Percentiles rank a stretch among this genome's conserved stretches.
phyloP scores from a whole-genome alignment of 2,797 vertebrate genomes.

The Acanthis flammea region DNA sequence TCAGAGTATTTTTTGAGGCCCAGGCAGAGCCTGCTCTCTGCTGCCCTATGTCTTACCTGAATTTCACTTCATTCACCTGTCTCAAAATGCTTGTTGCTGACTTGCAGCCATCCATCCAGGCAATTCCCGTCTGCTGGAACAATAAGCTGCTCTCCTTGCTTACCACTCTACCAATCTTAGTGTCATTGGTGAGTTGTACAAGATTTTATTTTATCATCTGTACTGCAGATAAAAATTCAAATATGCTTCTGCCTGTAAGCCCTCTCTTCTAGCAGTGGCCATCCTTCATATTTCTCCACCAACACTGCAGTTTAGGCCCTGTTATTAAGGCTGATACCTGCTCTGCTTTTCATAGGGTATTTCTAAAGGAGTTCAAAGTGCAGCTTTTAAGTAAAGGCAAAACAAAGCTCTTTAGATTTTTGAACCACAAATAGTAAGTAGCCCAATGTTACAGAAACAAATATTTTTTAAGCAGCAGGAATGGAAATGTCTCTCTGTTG shows the following conservation, averaged over 20 bases:
- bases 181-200: neutral
- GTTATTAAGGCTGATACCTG: neutral
- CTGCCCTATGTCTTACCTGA: neutral
- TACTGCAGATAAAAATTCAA: neutral
- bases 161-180: neutral
- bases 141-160: neutral
- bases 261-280: neutral
- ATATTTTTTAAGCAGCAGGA: slow-evolving; percentile 12
- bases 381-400: neutral
- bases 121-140: neutral
- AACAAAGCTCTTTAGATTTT: neutral
- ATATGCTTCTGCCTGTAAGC: neutral
- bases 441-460: slow-evolving; percentile 14
- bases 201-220: neutral
- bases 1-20: neutral
- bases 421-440: neutral
- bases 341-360: neutral
- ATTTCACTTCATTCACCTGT: neutral
- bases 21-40: neutral
- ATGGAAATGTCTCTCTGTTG: neutral
- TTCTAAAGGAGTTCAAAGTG: neutral
- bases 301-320: neutral
- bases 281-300: neutral
- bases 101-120: neutral
- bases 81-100: neutral